phyloP scores from a whole-genome alignment of 2,888 invertebrate species.

The Galeruca laticollis region DNA sequence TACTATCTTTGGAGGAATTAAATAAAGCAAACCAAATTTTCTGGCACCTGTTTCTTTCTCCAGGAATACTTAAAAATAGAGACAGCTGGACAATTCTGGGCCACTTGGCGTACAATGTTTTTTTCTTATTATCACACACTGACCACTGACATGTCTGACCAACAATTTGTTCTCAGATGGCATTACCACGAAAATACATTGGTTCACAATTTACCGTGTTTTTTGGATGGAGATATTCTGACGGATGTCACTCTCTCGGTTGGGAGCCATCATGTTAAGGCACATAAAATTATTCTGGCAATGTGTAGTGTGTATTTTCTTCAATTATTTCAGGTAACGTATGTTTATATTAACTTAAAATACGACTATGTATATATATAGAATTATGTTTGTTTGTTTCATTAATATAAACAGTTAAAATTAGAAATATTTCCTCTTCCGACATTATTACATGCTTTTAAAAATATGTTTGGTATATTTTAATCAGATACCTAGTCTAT shows the following conservation, averaged over 20 bases:
- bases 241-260: conserved; percentile 91
- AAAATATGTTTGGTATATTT: conserved; percentile 4
- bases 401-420: background rate
- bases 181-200: conserved; percentile 68
- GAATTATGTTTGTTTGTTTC: conserved; percentile 19
- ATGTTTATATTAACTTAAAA: conserved; percentile 56
- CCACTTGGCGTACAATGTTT: conserved; percentile 57
- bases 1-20: conserved; percentile 50
- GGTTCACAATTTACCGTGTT: conserved; percentile 80
- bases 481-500: too few species aligned
- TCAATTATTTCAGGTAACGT: conserved; percentile 82
- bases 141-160: conserved; percentile 49
- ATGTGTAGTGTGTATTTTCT: conserved; percentile 93
- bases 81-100: conserved; percentile 64
- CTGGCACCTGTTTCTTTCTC: conserved; percentile 66
- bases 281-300: conserved; percentile 87
- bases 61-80: conserved; percentile 64
- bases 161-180: conserved; percentile 65
- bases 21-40: conserved; percentile 59
- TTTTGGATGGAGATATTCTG: conserved; percentile 83
- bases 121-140: conserved; percentile 55
- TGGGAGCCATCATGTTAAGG: conserved; percentile 84
- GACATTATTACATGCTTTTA: conserved; percentile 13
- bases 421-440: conserved; percentile 13
- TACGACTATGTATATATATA: conserved; percentile 54